Evolutionary conservation across 2,797 vertebrate species (phyloP), one percentile per base, ranked within the genome.

Genomic region (Sardinella longiceps): DNA sequence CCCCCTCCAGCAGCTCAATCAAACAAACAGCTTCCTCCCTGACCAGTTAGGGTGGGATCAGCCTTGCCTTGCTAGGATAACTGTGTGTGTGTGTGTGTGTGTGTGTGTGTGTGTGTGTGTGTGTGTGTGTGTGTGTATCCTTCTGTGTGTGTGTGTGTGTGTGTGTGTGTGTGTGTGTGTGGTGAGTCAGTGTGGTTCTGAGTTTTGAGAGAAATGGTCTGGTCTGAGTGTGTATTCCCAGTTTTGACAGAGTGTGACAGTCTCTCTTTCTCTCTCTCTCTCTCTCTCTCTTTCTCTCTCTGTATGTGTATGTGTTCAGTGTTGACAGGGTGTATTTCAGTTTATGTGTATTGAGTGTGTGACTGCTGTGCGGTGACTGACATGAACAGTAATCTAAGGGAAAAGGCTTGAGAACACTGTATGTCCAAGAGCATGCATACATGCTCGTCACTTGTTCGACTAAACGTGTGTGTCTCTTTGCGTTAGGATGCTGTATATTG

Each of bases 401-500:
- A 74, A 74, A 74, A 74, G 66, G 66, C 33, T 74, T 33, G 66
- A 74, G 66, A 33, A 74, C 39, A 74, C 30, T 30, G 66, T 18
- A 74, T 74, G 66, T 74, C 66, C 66, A 74, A 12, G 20, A 74
- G 66, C 14, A 37, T 28, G 33, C 66, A 74, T 20, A 74, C 66
- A 74, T 39, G 66, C 30, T 39, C 23, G 60, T 51, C 63, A 48
- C 74, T 83, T 74, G 51, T 51, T 56, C 5, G 20, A n/a, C 37
- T 33, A 25, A 43, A 37, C 43, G 53, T 82, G 53, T 82, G 48
- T 82, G 91, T 86, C 88, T 92, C 87, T 90, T 89, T 88, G 90
- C 90, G 91, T 86, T 88, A 91, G 90, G 92, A 90, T 90, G 90
- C 66, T 39, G 66, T 25, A 10, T 30, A 66, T 66, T 66, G 60